Conservation (phyloP, 2,797 vertebrate genomes). For the Glyptemys insculpta region DNA sequence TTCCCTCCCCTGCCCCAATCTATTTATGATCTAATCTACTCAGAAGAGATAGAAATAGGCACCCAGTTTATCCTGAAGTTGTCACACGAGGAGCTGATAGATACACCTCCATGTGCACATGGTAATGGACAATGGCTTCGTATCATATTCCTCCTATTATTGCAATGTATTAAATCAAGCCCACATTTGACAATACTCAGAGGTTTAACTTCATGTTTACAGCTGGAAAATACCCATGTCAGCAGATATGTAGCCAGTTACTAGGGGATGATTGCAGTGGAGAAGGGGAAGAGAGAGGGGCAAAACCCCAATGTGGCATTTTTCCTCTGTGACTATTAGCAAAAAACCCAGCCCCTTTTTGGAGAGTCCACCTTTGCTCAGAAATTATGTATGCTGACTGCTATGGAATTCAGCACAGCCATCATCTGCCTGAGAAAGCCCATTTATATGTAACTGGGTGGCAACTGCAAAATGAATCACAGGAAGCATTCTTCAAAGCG, state of each 20-base stretch:
- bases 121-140: not conserved
- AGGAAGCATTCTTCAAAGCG: constrained; percentile 48
- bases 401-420: constrained; percentile 42
- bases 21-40: constrained; percentile 11
- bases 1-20: not conserved
- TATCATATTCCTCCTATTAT: not conserved
- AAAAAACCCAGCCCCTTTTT: constrained; percentile 18
- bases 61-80: not conserved
- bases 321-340: not conserved
- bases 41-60: not conserved
- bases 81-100: not conserved
- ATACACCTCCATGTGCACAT: not conserved
- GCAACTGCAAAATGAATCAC: constrained; percentile 33
- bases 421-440: constrained; percentile 46
- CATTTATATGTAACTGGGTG: constrained; percentile 4
- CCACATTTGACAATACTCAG: constrained; percentile 14
- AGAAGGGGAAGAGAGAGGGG: not conserved
- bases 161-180: constrained; percentile 6
- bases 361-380: constrained; percentile 5
- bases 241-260: not conserved
- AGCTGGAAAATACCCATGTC: not conserved
- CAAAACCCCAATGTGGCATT: not conserved
- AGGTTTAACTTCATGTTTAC: constrained; percentile 29
- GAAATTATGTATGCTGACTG: constrained; percentile 35
- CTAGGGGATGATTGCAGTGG: not conserved